These are phyloP conservation scores for Tupiocoris notatus DNA, from an alignment of 2,888 invertebrate genomes.

Conservation along the genomic window DNA sequence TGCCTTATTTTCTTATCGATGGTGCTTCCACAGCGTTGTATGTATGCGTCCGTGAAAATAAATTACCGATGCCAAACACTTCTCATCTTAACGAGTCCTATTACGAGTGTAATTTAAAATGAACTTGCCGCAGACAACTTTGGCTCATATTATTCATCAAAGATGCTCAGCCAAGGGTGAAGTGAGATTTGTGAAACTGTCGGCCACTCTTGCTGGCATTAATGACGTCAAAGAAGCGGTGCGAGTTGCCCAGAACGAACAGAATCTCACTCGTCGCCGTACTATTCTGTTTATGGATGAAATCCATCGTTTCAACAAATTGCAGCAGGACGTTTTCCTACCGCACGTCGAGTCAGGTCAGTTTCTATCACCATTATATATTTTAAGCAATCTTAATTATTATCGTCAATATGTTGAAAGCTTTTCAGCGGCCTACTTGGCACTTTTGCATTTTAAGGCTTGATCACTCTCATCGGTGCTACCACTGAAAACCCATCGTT, in stretches of 20 bases:
- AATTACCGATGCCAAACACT: too few relatives aligned
- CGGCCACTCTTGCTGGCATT: constrained; percentile 73
- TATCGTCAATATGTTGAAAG: too few relatives aligned
- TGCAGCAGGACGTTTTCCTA: constrained; percentile 78
- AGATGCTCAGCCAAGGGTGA: constrained; percentile 59
- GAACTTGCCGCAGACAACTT: constrained; percentile 49
- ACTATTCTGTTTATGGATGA: constrained; percentile 84
- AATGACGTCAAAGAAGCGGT: constrained; percentile 75
- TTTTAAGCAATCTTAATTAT: too few relatives aligned
- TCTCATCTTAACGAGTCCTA: too few relatives aligned
- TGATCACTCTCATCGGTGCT: constrained; percentile 72
- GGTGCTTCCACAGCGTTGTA: too few relatives aligned
- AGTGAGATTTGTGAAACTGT: constrained; percentile 69
- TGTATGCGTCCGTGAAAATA: too few relatives aligned
- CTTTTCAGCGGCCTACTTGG: too few relatives aligned
- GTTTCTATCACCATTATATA: too few relatives aligned
- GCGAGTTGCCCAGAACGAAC: constrained; percentile 69
- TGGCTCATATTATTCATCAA: constrained; percentile 67
- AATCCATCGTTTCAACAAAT: constrained; percentile 81
- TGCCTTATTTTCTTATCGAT: too few relatives aligned
- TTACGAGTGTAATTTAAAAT: too few relatives aligned
- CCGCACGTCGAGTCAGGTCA: constrained; percentile 76
- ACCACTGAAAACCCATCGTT: constrained; percentile 90
- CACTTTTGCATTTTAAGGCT: too few relatives aligned
- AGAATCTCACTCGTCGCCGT: constrained; percentile 64